Evolutionary conservation across 2,797 vertebrate species (phyloP), one percentile per base, ranked within the genome.

Genomic region (Morus bassanus): DNA sequence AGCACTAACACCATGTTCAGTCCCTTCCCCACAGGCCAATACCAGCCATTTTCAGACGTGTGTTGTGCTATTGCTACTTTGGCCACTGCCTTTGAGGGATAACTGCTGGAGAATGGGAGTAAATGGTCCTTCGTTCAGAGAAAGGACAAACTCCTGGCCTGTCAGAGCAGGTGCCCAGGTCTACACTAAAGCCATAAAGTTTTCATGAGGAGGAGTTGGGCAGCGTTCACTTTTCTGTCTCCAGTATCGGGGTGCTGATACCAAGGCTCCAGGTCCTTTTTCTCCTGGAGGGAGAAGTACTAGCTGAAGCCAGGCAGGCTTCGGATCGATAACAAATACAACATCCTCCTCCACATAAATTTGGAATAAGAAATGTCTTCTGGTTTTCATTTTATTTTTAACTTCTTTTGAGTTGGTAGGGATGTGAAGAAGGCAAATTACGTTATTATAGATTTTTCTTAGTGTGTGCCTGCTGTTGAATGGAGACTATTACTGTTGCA

Each of bases 401-500:
- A 59, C 61, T 92, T 91, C 37, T 74, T 77, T 93, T 7, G 13
- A 76, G 21, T 43, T 85, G 50, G n/a, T 39, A 95, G 46, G 59
- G 69, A 76, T 91, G 51, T 81, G 69, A 96, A 91, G 59, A 76
- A 35, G 68, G 67, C 59, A 91, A 88, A 96, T 83, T 39, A 78
- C 14, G 1, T 51, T 76, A 77, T 83, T 91, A 65, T 17, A 85
- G 23, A 64, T 88, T 79, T 93, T 94, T 81, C 31, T 84, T 73
- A 35, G 64, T 60, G 9, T 67, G 27, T 89, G 41, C 14, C 63
- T 91, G 53, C 46, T 89, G 67, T 74, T 7, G n/a, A 91, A 77
- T 46, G 46, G 22, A 72, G 69, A 12, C 8, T n/a, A 70, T 86
- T 84, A 39, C 27, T 69, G 23, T 70, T 61, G 37, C 27, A 37